Evolutionary conservation across 2,797 vertebrate genomes (phyloP), one percentile per base, ranked within the genome.

Genomic region (Delichon dasypus): DNA sequence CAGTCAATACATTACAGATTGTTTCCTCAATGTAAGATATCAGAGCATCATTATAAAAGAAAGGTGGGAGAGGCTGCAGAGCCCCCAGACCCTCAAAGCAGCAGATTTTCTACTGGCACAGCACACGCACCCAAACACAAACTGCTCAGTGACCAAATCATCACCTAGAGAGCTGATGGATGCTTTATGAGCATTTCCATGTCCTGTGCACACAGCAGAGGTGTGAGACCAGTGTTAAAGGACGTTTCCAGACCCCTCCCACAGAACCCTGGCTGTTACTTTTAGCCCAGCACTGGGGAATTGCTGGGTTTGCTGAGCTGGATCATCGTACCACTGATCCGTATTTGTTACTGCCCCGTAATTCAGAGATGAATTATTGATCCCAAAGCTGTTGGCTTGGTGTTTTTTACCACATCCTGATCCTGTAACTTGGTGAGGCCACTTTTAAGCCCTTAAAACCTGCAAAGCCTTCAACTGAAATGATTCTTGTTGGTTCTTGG

Each of bases 171-270:
- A 94, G 72, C 27, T 34, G 4, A 7, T n/a, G 21, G 30, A 42
- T 42, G 65, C 50, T 81, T 20, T 26, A 3, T 2, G 34, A 7
- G 42, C 38, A n/a, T 55, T 67, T 53, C 34, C 61, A 42, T 0
- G 1, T 5, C 8, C 42, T 67, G 45, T 22, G 83, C 68, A 30
- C 53, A 20, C 53, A 26, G 18, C 58, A 38, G 60, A 55, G 38
- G 16, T 3, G 57, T 38, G 66, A 78, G 66, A 11, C 3, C 21
- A 10, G 11, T 18, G 13, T 1, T 34, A 21, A 48, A n/a, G 5
- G 6, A 0, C 1, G 32, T 25, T 58, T 10, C 51, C 13, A 10
- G 44, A 54, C 9, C 30, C 34, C 21, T 0, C 1, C 0, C 1
- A 15, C 34, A 7, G 53, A 48, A 25, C 34, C 45, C n/a, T 27